These are phyloP conservation scores for Apodemus agrarius DNA, from an alignment of 2,797 vertebrate species.

Conservation along the genomic window DNA sequence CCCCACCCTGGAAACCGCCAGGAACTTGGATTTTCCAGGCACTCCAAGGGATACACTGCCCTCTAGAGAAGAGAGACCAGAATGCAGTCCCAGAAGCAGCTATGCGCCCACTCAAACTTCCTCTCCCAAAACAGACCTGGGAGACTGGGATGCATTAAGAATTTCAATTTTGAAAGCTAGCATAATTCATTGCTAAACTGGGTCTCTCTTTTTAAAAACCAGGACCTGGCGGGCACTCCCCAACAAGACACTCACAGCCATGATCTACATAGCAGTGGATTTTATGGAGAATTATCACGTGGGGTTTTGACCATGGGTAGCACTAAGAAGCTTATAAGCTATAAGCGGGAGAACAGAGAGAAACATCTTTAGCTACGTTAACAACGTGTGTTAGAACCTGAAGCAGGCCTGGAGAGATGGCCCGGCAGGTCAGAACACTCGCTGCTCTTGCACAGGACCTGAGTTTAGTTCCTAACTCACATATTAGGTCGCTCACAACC, in stretches of 20 bases:
- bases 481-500: not conserved
- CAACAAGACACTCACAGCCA: accelerated
- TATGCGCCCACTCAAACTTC: not conserved
- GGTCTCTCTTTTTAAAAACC: not conserved
- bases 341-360: not conserved
- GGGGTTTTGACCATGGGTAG: not conserved
- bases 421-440: not conserved
- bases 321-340: not conserved
- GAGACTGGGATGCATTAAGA: not conserved
- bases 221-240: accelerated
- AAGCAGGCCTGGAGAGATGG: too few species aligned
- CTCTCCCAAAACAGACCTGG: not conserved
- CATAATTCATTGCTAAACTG: not conserved
- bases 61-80: slow-evolving; percentile 51
- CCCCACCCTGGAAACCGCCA: not conserved
- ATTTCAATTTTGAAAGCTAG: not conserved
- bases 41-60: not conserved
- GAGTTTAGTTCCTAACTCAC: not conserved
- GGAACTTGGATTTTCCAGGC: not conserved
- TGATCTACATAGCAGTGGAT: not conserved
- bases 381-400: not conserved
- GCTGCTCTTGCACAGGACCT: not conserved
- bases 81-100: not conserved
- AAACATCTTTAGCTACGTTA: accelerated
- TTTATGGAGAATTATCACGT: not conserved